Evolutionary conservation across 1,140 invertebrate species (phyloP), one percentile per base, ranked within the genome.

Genomic region (Asbolus verrucosus): DNA sequence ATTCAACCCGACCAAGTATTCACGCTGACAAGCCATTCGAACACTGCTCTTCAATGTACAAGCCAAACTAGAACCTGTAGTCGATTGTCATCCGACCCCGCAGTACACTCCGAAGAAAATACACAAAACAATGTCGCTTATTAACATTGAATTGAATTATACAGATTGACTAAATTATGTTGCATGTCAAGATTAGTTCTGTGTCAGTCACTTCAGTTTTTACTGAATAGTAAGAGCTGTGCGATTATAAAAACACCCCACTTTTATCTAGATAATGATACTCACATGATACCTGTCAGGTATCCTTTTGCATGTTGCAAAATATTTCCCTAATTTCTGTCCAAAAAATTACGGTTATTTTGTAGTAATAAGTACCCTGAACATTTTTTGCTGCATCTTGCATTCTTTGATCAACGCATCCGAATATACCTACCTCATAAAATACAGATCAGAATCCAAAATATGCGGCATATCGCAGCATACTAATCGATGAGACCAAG

Each of bases 101-200:
- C 24, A 33, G 21, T 46, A 66, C 63, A 66, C 30, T 66, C 63
- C 15, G 24, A 62, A 41, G 15, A 62, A 62, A 8, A 11, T 2
- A 36, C 6, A 6, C 18, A 16, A 46, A 27, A 43, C 61, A 65
- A 65, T 65, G 27, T n/a, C 2, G 6, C 18, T 13, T 27, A 66
- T 66, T 66, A 66, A 46, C 63, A 66, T 66, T 66, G 63, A 66
- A 66, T 66, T 18, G 36, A 18, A 43, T 65, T 65, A 65, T 46
- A 62, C 11, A 36, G 46, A 27, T 18, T 21, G 9, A 19, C 46
- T n/a, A 54, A 54, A 54, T 54, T 24, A 54, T 54, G 18, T 14
- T 50, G 15, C n/a, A 50, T 50, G 9, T n/a, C n/a, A 9, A 9
- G 9, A 9, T 8, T 50, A 50, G 9, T 19, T 21, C 13, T 50